phyloP scores from a whole-genome alignment of 2,113 vertebrate species.

The Synodontis membranacea region DNA sequence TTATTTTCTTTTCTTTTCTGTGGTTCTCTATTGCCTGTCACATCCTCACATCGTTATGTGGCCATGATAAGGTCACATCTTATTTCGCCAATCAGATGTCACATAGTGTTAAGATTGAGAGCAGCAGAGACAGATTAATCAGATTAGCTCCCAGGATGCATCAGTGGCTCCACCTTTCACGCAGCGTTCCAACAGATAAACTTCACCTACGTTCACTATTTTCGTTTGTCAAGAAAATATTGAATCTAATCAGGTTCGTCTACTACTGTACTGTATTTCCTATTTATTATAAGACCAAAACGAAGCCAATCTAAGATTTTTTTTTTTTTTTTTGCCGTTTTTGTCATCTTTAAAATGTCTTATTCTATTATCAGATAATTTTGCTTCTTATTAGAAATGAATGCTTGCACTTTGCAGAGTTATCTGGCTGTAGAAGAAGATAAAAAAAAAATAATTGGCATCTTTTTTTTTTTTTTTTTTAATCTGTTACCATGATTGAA shows the following conservation, averaged over 20 bases:
- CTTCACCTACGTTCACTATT: too few relatives aligned
- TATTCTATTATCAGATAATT: neutral
- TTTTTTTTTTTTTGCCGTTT: neutral
- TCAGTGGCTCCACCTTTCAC: neutral
- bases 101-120: neutral
- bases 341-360: neutral
- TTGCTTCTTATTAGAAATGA: neutral
- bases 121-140: neutral
- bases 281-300: neutral
- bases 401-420: neutral
- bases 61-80: neutral
- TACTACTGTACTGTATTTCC: neutral
- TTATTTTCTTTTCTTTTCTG: neutral
- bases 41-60: neutral
- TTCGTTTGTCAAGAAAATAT: neutral
- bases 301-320: too few relatives aligned
- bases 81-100: neutral
- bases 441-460: too few relatives aligned
- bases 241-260: neutral
- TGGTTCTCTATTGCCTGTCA: neutral
- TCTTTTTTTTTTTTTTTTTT: too few relatives aligned
- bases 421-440: neutral
- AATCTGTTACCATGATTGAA: too few relatives aligned
- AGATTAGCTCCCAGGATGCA: neutral
- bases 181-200: too few relatives aligned